Conservation (phyloP, 2,113 vertebrate genomes). For the Xenopus borealis region DNA sequence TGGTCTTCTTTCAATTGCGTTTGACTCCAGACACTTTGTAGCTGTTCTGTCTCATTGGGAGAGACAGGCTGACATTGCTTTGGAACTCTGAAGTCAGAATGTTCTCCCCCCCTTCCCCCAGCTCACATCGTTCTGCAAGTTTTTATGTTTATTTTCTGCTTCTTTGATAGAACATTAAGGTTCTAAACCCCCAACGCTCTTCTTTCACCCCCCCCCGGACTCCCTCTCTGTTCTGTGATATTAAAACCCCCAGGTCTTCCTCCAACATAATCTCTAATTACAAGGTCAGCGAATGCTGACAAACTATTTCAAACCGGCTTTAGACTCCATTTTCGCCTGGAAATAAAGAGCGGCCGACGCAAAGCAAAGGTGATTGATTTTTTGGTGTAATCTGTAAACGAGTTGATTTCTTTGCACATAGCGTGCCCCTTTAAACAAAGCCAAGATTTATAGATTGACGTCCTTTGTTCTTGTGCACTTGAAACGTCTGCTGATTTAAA, state of each 20-base stretch:
- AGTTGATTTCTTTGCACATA: slow-evolving; percentile 18
- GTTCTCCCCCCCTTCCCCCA: background rate
- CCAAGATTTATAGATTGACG: background rate
- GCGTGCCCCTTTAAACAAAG: background rate
- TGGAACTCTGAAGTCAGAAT: background rate
- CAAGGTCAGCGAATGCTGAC: background rate
- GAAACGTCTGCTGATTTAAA: background rate
- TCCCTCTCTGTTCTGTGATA: too few species aligned
- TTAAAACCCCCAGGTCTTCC: background rate
- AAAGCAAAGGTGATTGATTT: slow-evolving; percentile 15
- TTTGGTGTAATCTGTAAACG: background rate
- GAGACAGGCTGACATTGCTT: background rate
- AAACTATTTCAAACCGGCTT: background rate
- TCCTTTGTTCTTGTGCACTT: background rate
- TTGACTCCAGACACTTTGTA: background rate
- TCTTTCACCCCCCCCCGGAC: too few species aligned
- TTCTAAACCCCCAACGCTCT: too few species aligned
- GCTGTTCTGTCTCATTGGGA: background rate
- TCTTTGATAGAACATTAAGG: background rate
- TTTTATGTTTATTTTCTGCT: background rate
- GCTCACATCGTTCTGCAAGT: background rate
- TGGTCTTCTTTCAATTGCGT: background rate
- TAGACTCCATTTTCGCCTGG: background rate
- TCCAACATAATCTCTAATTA: background rate
- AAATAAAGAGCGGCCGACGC: background rate